Conservation (phyloP, 2,888 invertebrate species). For the Mycogona germanica region DNA sequence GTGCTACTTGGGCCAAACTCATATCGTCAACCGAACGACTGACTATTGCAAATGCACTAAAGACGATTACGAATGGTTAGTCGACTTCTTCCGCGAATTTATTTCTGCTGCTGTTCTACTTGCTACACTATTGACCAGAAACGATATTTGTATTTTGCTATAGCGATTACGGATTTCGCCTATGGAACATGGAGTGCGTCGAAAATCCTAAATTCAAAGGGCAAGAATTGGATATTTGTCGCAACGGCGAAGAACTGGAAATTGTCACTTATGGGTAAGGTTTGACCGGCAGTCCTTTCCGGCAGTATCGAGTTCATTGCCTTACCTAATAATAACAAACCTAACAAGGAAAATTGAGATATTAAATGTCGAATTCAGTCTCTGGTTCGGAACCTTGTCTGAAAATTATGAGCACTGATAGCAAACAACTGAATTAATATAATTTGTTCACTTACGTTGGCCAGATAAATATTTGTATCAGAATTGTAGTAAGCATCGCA, state of each 20-base stretch:
- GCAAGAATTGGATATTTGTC: slow-evolving; percentile 16
- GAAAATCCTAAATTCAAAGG: slow-evolving; percentile 18
- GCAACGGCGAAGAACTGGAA: slow-evolving; percentile 15
- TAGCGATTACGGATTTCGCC: slow-evolving; percentile 17
- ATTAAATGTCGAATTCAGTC: no score
- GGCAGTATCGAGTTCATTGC: background rate
- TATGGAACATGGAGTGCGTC: slow-evolving; percentile 2
- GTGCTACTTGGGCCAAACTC: slow-evolving; percentile 13
- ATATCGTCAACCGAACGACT: background rate
- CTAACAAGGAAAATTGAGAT: no score
- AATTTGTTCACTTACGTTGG: no score
- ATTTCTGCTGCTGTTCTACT: background rate
- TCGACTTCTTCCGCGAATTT: background rate
- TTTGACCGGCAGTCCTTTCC: background rate
- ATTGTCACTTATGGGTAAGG: slow-evolving; percentile 18
- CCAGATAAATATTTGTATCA: no score
- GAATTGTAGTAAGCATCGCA: no score
- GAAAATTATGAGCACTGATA: no score
- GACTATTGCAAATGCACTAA: slow-evolving; percentile 13
- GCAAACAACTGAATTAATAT: no score
- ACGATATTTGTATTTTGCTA: background rate
- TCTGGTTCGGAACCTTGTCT: no score
- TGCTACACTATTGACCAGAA: background rate
- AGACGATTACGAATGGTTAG: slow-evolving; percentile 16
- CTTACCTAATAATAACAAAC: no score